Conservation (phyloP, 1,140 invertebrate species). For the Drosophila chauvacae region DNA sequence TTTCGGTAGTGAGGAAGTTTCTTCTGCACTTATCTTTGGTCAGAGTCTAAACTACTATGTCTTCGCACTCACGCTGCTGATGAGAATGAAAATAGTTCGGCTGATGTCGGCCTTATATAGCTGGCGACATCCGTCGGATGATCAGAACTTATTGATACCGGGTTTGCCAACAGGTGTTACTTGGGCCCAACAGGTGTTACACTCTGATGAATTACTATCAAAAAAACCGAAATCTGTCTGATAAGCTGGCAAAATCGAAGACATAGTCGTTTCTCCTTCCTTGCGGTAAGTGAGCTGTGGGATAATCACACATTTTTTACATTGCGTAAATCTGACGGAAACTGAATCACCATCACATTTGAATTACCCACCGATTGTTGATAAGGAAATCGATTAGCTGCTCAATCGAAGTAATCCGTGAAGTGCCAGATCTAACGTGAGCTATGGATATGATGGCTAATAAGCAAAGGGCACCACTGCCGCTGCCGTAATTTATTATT, state of each 20-base stretch:
- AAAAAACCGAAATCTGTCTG: conserved; percentile 34
- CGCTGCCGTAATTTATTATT: too few species aligned
- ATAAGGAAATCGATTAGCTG: not conserved
- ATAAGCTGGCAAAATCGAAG: conserved; percentile 29
- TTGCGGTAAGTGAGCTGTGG: not conserved
- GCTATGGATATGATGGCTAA: too few species aligned
- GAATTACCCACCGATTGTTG: conserved; percentile 8
- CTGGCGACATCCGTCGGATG: conserved; percentile 33
- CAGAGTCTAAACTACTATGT: not conserved
- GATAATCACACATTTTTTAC: too few species aligned
- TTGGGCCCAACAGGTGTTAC: conserved; percentile 52
- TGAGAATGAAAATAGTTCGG: conserved; percentile 56
- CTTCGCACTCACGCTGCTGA: conserved; percentile 26
- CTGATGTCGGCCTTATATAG: conserved; percentile 58
- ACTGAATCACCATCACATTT: not conserved
- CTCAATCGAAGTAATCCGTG: not conserved
- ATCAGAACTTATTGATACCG: conserved; percentile 49
- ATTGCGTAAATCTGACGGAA: not conserved
- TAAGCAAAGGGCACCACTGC: too few species aligned
- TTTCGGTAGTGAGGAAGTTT: conserved; percentile 6
- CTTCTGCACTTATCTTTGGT: conserved; percentile 2
- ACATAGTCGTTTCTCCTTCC: not conserved
- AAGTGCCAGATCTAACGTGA: not conserved
- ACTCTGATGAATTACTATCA: not conserved
- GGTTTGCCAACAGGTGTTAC: conserved; percentile 61